A percentile compares a stretch with the other conserved stretches of the same genome.
Evolutionary conservation across 2,888 invertebrate species (phyloP).

Genomic region (Andricus curvator): DNA sequence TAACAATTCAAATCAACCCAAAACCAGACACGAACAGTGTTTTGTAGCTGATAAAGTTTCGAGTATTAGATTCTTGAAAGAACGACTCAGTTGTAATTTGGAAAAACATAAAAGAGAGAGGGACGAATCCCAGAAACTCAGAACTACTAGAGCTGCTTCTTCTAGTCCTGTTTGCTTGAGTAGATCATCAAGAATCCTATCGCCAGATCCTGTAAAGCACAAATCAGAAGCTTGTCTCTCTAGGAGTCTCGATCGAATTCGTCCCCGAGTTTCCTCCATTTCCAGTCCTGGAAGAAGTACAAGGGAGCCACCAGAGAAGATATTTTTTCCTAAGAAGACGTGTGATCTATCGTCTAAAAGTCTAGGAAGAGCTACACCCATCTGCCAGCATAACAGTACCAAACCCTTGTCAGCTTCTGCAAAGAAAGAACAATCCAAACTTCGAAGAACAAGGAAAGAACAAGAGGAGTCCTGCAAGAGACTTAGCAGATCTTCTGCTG

Average conservation of each 20-base stretch:
- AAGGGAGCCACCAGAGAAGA: slow-evolving; percentile 41
- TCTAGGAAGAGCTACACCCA: slow-evolving; percentile 42
- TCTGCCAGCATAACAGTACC: slow-evolving; percentile 43
- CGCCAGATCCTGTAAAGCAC: slow-evolving; percentile 55
- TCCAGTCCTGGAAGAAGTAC: slow-evolving; percentile 57
- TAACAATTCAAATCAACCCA: slow-evolving; percentile 69
- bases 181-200: slow-evolving; percentile 48
- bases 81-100: slow-evolving; percentile 83
- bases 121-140: slow-evolving; percentile 56
- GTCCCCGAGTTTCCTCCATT: slow-evolving; percentile 52
- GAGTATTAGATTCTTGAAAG: slow-evolving; percentile 83
- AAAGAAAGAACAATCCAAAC: slow-evolving; percentile 51
- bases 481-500: slow-evolving; percentile 79
- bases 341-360: slow-evolving; percentile 42
- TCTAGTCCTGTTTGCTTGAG: slow-evolving; percentile 55
- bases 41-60: slow-evolving; percentile 77
- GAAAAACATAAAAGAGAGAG: slow-evolving; percentile 69
- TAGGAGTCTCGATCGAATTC: slow-evolving; percentile 49
- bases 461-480: slow-evolving; percentile 66
- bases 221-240: slow-evolving; percentile 60
- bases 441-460: slow-evolving; percentile 65
- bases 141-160: slow-evolving; percentile 56
- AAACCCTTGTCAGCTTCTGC: slow-evolving; percentile 37
- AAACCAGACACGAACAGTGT: slow-evolving; percentile 79
- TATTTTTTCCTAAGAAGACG: slow-evolving; percentile 47